Conservation (phyloP, 2,888 invertebrate genomes). For the Drosophila ustulata region DNA sequence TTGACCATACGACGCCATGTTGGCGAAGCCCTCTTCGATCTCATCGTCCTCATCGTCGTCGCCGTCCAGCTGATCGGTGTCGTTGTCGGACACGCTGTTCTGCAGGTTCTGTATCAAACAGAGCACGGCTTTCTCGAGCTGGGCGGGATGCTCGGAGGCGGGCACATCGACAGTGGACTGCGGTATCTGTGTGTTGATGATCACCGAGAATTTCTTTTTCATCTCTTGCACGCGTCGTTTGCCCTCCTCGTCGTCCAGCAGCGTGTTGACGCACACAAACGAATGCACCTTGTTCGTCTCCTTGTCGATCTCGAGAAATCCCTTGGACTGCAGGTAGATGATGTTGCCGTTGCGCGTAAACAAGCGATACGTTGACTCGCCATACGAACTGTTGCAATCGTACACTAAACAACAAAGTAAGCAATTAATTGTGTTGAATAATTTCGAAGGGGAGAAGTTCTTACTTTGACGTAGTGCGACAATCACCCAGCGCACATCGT, state of each 20-base stretch:
- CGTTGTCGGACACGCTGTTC: conserved; percentile 69
- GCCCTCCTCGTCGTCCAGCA: conserved; percentile 91
- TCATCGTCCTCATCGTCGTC: conserved; percentile 43
- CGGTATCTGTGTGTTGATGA: conserved; percentile 86
- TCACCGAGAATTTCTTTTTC: conserved; percentile 92
- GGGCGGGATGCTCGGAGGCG: conserved; percentile 89
- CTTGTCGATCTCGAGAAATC: conserved; percentile 93
- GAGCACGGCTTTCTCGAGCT: conserved; percentile 90
- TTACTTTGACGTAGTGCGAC: conserved; percentile 94
- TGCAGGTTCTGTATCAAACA: conserved; percentile 87
- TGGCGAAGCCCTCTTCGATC: conserved; percentile 35
- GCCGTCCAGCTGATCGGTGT: conserved; percentile 44
- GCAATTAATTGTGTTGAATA: background rate
- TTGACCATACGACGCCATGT: conserved; percentile 29
- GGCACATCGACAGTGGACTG: conserved; percentile 83
- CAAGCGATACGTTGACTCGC: conserved; percentile 94
- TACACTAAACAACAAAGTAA: conserved; percentile 88
- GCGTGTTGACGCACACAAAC: conserved; percentile 94
- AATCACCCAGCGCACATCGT: conserved; percentile 95
- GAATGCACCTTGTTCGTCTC: conserved; percentile 91
- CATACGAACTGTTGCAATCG: conserved; percentile 92
- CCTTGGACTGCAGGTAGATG: conserved; percentile 93
- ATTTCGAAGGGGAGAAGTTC: conserved; percentile 69
- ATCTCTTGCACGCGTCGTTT: conserved; percentile 90
- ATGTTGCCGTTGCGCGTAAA: conserved; percentile 93